Conservation (phyloP, 2,888 invertebrate genomes). For the Linnaemya vulpina region DNA sequence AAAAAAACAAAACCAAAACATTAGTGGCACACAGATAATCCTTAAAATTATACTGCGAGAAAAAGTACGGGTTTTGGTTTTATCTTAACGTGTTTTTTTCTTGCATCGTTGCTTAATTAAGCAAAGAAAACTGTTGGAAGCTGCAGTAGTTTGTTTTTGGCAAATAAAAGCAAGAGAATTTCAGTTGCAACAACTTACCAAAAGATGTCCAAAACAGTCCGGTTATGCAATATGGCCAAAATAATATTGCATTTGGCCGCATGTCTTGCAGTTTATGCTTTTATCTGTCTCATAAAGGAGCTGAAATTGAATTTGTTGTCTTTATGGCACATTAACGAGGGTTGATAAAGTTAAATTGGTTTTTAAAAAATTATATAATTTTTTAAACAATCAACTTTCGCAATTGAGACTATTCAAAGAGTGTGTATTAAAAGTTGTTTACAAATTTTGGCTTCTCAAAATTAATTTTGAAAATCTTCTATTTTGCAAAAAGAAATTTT, state of each 20-base stretch:
- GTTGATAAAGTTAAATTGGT: neutral
- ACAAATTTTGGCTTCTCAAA: no score
- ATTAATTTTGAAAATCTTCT: no score
- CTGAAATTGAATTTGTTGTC: neutral
- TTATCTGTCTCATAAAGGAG: neutral
- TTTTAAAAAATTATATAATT: no score
- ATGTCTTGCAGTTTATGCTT: neutral
- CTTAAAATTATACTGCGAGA: slow-evolving; percentile 16
- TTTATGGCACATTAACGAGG: neutral
- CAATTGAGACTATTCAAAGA: no score
- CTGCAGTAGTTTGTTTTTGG: neutral
- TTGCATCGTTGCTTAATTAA: neutral
- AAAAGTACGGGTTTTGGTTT: neutral
- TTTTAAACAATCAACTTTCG: no score
- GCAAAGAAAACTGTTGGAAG: neutral
- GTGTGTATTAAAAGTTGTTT: no score
- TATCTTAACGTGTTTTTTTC: neutral
- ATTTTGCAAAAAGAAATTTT: no score
- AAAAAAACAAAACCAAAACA: neutral
- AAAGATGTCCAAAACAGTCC: slow-evolving; percentile 6
- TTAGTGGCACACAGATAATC: neutral
- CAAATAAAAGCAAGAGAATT: neutral
- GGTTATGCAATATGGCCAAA: neutral
- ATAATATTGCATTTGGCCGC: neutral
- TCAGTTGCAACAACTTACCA: neutral